Percentiles rank a stretch among this genome's conserved stretches.
Evolutionary conservation across 2,113 vertebrate genomes (phyloP).

Genomic region (Muscicapa adusta): DNA sequence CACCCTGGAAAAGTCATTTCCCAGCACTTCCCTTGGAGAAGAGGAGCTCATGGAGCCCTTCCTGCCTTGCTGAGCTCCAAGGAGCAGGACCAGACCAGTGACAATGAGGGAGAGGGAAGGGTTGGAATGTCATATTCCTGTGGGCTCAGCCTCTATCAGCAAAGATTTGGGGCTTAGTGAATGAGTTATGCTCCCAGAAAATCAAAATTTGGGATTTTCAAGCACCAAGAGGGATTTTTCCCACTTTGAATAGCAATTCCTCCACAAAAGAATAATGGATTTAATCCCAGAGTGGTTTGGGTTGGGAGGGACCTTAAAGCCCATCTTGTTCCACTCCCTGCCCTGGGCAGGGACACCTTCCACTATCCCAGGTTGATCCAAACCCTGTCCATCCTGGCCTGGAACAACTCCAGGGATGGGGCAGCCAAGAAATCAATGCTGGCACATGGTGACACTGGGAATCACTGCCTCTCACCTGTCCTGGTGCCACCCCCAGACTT

Average conservation of each 20-base stretch:
- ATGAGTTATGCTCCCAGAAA: neutral
- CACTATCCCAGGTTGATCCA: neutral
- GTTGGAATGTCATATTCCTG: neutral
- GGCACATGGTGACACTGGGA: neutral
- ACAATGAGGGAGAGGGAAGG: neutral
- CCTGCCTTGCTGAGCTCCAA: accelerated
- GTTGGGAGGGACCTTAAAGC: neutral
- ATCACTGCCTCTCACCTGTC: accelerated
- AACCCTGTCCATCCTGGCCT: accelerated
- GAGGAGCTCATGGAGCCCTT: neutral
- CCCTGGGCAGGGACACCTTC: neutral
- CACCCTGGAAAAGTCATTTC: neutral
- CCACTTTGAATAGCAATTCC: neutral
- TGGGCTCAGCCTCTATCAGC: neutral
- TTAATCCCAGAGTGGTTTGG: neutral
- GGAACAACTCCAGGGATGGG: neutral
- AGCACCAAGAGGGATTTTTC: neutral
- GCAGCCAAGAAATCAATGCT: neutral
- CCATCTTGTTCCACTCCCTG: accelerated
- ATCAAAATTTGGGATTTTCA: neutral
- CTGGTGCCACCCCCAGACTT: neutral
- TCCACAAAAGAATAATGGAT: neutral
- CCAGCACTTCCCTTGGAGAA: accelerated
- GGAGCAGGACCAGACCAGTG: accelerated
- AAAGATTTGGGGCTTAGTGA: neutral